Evolutionary conservation across 1,140 invertebrate species (phyloP), one percentile per base, ranked within the genome.

Genomic region (Hetaerina americana): DNA sequence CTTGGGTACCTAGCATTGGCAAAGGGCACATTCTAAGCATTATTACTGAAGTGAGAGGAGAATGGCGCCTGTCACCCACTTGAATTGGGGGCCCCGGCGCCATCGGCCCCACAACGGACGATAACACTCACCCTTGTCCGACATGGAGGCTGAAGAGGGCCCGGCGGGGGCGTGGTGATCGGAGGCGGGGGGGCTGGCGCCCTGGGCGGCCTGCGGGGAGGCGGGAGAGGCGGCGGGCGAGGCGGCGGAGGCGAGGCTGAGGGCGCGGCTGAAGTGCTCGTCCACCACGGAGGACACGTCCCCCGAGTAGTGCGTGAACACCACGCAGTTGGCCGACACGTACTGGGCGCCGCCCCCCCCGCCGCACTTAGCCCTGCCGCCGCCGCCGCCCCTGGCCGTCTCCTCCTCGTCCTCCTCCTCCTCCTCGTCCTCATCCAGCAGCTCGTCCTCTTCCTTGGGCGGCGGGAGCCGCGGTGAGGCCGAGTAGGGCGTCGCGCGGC

Each of bases 271-370:
- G 83, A 97, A 97, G 82, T 97, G 95, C 82, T 97, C 94, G 80
- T 97, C 95, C 68, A 97, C 95, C 73, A 95, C 92, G 72, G 90
- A 86, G 29, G 93, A 90, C 24, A 92, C 92, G 81, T 97, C 95
- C 12, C 95, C 95, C 72, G 90, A 89, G 82, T 96, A 97, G 84
- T 96, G 93, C 70, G 93, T 96, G 81, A 96, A 94, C 74, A 97
- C 90, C 66, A 96, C 93, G 84, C 94, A 97, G 85, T 96, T 96
- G 72, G 94, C 92, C 74, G 92, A 94, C 72, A 97, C 87, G 83
- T 96, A 97, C 78, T 96, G 93, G 68, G 93, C 93, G 75, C 74
- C 74, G 68, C 93, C 93, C 74, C 74, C 74, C 69, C 79, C 78
- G 78, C 76, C 78, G 22, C 68, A 72, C 69, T 72, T 72, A n/a